Base-by-base conservation (phyloP, 2,797 vertebrate species). In the Hydrophis major region DNA sequence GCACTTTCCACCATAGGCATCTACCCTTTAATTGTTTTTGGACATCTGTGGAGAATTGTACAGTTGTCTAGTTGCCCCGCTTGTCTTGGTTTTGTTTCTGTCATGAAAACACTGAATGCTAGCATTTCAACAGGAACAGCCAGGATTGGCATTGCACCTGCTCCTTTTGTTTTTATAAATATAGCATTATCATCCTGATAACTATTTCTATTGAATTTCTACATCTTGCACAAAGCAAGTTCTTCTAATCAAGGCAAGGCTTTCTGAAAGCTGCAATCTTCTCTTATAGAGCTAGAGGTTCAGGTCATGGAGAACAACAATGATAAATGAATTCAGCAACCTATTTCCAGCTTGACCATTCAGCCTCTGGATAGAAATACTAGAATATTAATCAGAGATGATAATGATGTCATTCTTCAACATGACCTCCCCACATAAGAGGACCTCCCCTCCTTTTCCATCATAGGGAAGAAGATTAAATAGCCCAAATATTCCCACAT, bases 131-230 rank as follows among this genome's bases (percentile, higher is more conserved):
- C 16, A 57, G 90, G 25, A 86, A 86, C 50, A 92, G 69, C n/a
- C 78, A 91, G 56, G 90, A 66, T n/a, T 86, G 90, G n/a, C 12
- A 5, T 57, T 93, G 90, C 93, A 93, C 93, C 93, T 93, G 93
- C 90, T 91, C 69, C 90, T 66, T 93, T 93, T 93, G 90, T 93
- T 59, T 93, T 93, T 16, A 63, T 93, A 93, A 93, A 93, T 91
- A 93, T 55, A 93, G 93, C n/a, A 83, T 42, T 59, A 25, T 32
- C 53, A 83, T 87, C 28, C 61, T 91, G 90, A 91, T 63, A 57
- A 63, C 86, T 53, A 42, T 25, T 56, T 59, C 57, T 56, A 89
- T 53, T 93, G 90, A 63, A 91, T 93, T 89, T 83, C 18, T 89
- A 91, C 57, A 89, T 89, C 32, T 91, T 89, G 90, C 90, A 66